A percentile compares a stretch with the other conserved stretches of the same genome.
These are phyloP conservation scores for Gnathonemus echidnorhynchus DNA, from an alignment of 2,113 vertebrate genomes.

Conservation along the genomic window DNA sequence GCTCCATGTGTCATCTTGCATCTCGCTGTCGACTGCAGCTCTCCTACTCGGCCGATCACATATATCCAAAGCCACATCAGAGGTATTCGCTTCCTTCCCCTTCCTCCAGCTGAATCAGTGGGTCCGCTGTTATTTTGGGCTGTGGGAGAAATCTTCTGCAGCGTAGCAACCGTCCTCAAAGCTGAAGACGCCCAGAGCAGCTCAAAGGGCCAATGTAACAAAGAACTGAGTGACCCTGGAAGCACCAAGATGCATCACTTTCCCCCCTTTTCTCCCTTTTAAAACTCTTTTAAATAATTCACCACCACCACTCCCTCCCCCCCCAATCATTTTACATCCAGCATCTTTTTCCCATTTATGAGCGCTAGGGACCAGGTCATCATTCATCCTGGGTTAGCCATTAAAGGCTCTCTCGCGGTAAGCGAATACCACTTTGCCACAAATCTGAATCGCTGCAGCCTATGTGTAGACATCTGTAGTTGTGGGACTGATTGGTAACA, in stretches of 20 bases:
- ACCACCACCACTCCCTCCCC: neutral
- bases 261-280: neutral
- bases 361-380: neutral
- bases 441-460: neutral
- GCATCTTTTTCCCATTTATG: neutral
- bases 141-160: neutral
- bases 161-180: neutral
- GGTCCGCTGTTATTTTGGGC: neutral
- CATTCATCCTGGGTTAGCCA: neutral
- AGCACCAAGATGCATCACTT: neutral
- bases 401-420: neutral
- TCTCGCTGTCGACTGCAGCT: neutral
- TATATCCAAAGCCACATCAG: neutral
- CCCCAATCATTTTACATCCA: neutral
- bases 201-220: neutral
- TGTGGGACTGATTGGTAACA: neutral
- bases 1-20: neutral
- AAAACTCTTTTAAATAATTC: neutral
- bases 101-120: neutral
- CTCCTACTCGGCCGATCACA: neutral
- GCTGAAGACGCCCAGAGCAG: neutral
- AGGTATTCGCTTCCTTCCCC: neutral
- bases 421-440: neutral
- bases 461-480: neutral
- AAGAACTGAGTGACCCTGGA: neutral